Percentiles rank a stretch among this genome's conserved stretches.
phyloP scores from a whole-genome alignment of 2,797 vertebrate genomes.

The Phylloscopus collybita region DNA sequence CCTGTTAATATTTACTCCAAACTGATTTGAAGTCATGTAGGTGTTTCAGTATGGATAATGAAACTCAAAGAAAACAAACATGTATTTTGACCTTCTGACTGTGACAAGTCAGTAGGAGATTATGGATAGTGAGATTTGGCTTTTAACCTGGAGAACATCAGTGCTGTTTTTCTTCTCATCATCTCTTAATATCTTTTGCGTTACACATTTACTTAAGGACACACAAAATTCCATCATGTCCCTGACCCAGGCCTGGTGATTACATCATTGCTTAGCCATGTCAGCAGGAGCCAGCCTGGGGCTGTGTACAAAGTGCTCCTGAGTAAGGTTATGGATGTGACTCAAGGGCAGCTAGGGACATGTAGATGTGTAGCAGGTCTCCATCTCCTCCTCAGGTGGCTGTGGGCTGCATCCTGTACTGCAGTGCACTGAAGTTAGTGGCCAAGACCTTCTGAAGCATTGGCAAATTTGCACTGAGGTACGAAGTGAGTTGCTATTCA shows the following conservation, averaged over 20 bases:
- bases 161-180: not conserved
- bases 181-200: not conserved
- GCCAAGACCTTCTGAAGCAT: not conserved
- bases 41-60: not conserved
- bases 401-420: not conserved
- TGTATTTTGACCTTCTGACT: not conserved
- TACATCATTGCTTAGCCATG: not conserved
- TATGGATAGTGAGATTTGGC: not conserved
- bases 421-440: not conserved
- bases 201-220: not conserved
- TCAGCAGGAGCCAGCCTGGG: not conserved
- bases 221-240: not conserved
- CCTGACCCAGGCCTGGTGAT: not conserved
- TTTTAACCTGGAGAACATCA: not conserved
- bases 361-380: accelerated
- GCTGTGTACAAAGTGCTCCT: not conserved
- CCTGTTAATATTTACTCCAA: not conserved
- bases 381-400: not conserved
- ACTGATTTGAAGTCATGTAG: not conserved
- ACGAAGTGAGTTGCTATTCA: accelerated
- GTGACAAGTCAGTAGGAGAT: not conserved
- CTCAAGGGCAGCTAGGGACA: not conserved
- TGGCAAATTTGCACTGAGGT: not conserved
- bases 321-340: not conserved
- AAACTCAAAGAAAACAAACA: not conserved